These are phyloP conservation scores for Mirounga angustirostris DNA, from an alignment of 2,113 vertebrate species.

Conservation along the genomic window DNA sequence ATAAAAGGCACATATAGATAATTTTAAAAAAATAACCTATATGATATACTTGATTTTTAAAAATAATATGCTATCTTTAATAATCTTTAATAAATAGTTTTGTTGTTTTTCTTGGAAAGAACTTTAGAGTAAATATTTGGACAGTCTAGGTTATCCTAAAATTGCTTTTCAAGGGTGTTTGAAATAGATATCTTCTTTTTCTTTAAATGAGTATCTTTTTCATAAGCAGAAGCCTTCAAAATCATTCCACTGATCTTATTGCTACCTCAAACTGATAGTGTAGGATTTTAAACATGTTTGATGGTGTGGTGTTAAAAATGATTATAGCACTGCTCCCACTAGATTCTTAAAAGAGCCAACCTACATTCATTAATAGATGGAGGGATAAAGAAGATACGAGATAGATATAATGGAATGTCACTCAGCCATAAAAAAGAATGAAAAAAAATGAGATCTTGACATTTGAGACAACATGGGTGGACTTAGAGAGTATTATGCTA, in stretches of 20 bases:
- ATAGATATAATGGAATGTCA: background rate
- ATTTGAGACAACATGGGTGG: background rate
- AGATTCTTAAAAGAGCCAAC: background rate
- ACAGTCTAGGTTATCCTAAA: background rate
- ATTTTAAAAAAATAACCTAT: background rate
- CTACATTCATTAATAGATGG: background rate
- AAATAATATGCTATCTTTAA: background rate
- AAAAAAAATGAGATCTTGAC: background rate
- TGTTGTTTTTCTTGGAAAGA: conserved; percentile 1
- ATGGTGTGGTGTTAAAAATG: background rate
- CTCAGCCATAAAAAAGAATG: background rate
- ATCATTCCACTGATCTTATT: background rate
- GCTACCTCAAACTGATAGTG: background rate
- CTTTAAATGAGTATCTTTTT: background rate
- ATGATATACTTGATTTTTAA: background rate
- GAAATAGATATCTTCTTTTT: background rate
- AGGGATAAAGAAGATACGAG: background rate
- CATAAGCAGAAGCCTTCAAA: background rate
- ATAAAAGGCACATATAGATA: background rate
- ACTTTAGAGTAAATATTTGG: background rate
- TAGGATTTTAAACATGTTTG: background rate
- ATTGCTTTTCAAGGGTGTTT: background rate
- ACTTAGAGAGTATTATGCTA: background rate
- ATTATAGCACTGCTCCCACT: background rate
- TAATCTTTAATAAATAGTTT: background rate